phyloP scores from a whole-genome alignment of 2,113 vertebrate genomes.

The Nycticebus coucang region DNA sequence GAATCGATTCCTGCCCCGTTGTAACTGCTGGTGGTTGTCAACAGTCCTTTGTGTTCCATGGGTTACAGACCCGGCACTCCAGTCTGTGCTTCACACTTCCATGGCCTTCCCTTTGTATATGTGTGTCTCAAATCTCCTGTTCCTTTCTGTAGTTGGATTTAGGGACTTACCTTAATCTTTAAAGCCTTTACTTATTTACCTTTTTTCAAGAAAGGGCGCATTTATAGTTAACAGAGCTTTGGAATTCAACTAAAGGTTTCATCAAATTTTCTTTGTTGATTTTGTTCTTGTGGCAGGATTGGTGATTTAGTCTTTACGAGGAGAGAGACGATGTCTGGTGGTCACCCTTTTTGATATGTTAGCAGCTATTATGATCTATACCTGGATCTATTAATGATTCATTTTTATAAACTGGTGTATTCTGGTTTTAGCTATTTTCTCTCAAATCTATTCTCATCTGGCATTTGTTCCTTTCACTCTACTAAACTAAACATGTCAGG shows the following conservation, averaged over 20 bases:
- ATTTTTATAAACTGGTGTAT: background rate
- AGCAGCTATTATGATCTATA: background rate
- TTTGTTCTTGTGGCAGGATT: background rate
- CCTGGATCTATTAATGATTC: background rate
- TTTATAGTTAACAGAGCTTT: background rate
- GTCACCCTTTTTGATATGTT: background rate
- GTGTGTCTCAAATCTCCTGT: background rate
- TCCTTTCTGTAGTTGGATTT: constrained; percentile 7
- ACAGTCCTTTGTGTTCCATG: background rate
- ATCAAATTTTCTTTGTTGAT: background rate
- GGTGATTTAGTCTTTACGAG: background rate
- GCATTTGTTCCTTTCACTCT: background rate
- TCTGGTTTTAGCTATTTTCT: background rate
- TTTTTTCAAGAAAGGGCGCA: background rate
- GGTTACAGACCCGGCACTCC: background rate
- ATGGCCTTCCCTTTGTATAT: background rate
- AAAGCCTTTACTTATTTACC: background rate
- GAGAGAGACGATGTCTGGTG: background rate
- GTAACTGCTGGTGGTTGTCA: background rate
- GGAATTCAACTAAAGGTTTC: background rate
- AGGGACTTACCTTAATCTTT: background rate
- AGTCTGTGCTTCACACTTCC: background rate
- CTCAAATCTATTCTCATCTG: background rate
- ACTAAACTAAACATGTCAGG: background rate
- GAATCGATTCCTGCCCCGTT: background rate